Evolutionary conservation across 2,888 invertebrate genomes (phyloP).

Genomic region (Oeneis ivallda): DNA sequence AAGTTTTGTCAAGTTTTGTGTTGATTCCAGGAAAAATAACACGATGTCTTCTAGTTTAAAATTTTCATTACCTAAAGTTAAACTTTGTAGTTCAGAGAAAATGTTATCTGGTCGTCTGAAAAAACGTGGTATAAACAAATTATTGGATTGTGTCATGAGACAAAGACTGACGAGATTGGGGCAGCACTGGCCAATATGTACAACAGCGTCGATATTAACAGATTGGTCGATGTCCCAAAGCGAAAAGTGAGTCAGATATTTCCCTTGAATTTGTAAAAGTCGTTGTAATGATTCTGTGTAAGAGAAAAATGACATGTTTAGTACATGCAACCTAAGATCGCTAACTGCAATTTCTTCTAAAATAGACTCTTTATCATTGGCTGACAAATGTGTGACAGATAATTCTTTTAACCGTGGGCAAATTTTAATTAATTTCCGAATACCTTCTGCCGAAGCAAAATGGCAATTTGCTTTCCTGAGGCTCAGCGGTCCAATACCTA

Average conservation of each 20-base stretch:
- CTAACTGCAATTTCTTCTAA: slow-evolving; percentile 67
- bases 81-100: slow-evolving; percentile 60
- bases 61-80: slow-evolving; percentile 72
- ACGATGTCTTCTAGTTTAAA: slow-evolving; percentile 67
- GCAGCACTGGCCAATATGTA: slow-evolving; percentile 66
- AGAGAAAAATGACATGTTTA: slow-evolving; percentile 75
- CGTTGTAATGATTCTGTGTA: slow-evolving; percentile 66
- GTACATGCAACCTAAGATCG: slow-evolving; percentile 59
- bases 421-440: slow-evolving; percentile 67
- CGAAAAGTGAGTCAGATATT: slow-evolving; percentile 71
- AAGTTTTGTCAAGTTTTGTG: slow-evolving; percentile 63
- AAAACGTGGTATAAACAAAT: slow-evolving; percentile 61
- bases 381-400: slow-evolving; percentile 71
- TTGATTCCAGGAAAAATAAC: slow-evolving; percentile 66
- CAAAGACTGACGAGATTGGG: slow-evolving; percentile 69
- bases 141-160: slow-evolving; percentile 70
- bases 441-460: slow-evolving; percentile 71
- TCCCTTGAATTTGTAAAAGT: slow-evolving; percentile 65
- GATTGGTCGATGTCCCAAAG: slow-evolving; percentile 74
- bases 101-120: slow-evolving; percentile 59
- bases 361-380: slow-evolving; percentile 71
- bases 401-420: slow-evolving; percentile 71
- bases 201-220: slow-evolving; percentile 63
- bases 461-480: slow-evolving; percentile 74
- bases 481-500: slow-evolving; percentile 66